Conservation (phyloP, 2,797 vertebrate genomes). For the Sebastes elongatus region DNA sequence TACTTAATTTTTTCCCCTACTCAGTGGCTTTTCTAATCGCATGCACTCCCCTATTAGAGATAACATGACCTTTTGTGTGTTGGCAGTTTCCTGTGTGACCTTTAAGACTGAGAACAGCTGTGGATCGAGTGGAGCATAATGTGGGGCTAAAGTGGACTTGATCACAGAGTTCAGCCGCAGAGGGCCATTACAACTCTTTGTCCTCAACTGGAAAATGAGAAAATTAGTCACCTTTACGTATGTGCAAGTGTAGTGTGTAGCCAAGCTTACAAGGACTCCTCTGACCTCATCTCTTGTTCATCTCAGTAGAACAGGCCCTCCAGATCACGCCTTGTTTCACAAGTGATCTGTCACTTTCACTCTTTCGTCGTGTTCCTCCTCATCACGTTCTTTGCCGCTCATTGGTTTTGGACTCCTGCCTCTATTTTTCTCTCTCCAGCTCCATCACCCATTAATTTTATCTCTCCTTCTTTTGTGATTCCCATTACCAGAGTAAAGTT, state of each 20-base stretch:
- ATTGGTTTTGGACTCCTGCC: conserved; percentile 34
- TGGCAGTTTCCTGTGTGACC: conserved; percentile 78
- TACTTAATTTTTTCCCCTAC: conserved; percentile 35
- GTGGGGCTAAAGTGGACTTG: conserved; percentile 68
- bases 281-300: conserved; percentile 57
- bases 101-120: conserved; percentile 77
- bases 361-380: conserved; percentile 43
- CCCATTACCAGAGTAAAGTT: not conserved
- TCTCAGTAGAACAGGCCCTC: conserved; percentile 20
- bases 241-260: conserved; percentile 53
- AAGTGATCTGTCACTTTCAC: conserved; percentile 66
- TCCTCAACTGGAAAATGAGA: conserved; percentile 75
- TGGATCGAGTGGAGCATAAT: conserved; percentile 74
- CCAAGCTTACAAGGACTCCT: conserved; percentile 47
- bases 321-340: conserved; percentile 55
- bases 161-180: conserved; percentile 48
- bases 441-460: conserved; percentile 23
- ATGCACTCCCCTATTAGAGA: conserved; percentile 69
- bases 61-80: conserved; percentile 80
- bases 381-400: conserved; percentile 36
- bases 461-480: conserved; percentile 11
- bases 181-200: conserved; percentile 60
- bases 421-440: conserved; percentile 28
- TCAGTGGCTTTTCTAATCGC: conserved; percentile 70
- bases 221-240: conserved; percentile 77